Evolutionary conservation across 2,888 invertebrate genomes (phyloP).

Genomic region (Eupithecia subumbrata): DNA sequence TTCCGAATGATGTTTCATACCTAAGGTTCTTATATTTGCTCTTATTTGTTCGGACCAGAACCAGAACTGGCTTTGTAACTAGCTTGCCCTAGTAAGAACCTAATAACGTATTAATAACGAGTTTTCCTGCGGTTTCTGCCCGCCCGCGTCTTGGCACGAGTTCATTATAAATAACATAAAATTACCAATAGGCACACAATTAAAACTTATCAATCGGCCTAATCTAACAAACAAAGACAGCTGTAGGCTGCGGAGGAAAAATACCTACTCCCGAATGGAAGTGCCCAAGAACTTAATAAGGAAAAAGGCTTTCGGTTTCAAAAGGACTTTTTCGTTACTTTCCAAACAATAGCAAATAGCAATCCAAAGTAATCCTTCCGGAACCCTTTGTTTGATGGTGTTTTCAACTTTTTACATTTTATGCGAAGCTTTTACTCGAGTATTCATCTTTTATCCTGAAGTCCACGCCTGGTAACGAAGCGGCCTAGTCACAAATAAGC

Average conservation of each 20-base stretch:
- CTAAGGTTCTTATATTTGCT: too few species aligned
- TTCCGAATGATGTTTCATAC: too few species aligned
- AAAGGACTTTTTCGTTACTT: constrained; percentile 31
- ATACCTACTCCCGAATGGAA: constrained; percentile 22
- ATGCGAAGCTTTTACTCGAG: neutral
- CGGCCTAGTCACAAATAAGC: too few species aligned
- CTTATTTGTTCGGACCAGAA: too few species aligned
- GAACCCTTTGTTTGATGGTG: constrained; percentile 19
- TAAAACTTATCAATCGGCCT: neutral
- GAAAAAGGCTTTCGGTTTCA: constrained; percentile 29
- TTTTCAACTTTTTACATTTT: constrained; percentile 13
- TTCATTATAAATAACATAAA: too few species aligned
- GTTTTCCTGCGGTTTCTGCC: too few species aligned
- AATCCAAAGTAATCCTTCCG: constrained; percentile 27
- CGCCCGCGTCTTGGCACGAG: too few species aligned
- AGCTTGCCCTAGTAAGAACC: too few species aligned
- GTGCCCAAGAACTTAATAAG: constrained; percentile 30
- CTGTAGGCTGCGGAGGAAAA: neutral
- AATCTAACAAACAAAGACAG: neutral
- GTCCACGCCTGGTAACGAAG: neutral
- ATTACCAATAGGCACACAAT: neutral
- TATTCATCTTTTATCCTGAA: neutral
- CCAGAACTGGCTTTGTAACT: too few species aligned
- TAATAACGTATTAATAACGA: too few species aligned
- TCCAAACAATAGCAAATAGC: constrained; percentile 26